Evolutionary conservation across 2,888 invertebrate genomes (phyloP).

Genomic region (Conops quadrifasciatus): DNA sequence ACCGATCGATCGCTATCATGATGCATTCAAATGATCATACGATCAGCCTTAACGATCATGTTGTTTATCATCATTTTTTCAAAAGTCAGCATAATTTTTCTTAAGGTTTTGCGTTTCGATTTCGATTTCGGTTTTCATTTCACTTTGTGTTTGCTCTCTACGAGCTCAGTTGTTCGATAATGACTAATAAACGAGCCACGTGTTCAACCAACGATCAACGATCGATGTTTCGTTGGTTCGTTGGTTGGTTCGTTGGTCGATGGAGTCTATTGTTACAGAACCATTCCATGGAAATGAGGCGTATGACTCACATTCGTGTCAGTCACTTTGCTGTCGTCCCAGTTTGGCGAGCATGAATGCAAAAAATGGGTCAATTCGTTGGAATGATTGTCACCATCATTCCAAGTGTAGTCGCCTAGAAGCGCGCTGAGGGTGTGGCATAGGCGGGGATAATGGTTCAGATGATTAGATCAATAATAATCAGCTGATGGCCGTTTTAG

Average conservation of each 20-base stretch:
- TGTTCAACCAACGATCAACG: slow-evolving; percentile 3
- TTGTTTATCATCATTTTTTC: neutral
- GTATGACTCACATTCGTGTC: slow-evolving; percentile 10
- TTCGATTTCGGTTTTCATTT: neutral
- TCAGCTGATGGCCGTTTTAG: too few relatives aligned
- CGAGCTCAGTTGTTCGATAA: neutral
- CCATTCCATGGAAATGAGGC: neutral
- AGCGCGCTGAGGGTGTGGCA: too few relatives aligned
- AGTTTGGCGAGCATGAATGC: neutral
- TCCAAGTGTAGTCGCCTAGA: neutral
- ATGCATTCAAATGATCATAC: neutral
- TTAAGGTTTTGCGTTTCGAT: neutral
- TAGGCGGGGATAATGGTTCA: too few relatives aligned
- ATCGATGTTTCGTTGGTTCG: neutral
- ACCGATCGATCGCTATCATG: neutral
- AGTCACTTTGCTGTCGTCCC: neutral
- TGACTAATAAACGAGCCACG: slow-evolving; percentile 27
- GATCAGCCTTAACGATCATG: slow-evolving; percentile 5
- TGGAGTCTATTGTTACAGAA: neutral
- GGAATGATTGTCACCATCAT: neutral
- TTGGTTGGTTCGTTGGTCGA: neutral
- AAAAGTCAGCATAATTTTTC: slow-evolving; percentile 16
- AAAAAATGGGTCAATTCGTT: neutral
- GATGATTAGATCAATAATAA: too few relatives aligned
- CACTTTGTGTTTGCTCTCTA: neutral